These are phyloP conservation scores for Phrynocephalus vlangalii DNA, from an alignment of 2,797 vertebrate genomes.

Conservation along the genomic window DNA sequence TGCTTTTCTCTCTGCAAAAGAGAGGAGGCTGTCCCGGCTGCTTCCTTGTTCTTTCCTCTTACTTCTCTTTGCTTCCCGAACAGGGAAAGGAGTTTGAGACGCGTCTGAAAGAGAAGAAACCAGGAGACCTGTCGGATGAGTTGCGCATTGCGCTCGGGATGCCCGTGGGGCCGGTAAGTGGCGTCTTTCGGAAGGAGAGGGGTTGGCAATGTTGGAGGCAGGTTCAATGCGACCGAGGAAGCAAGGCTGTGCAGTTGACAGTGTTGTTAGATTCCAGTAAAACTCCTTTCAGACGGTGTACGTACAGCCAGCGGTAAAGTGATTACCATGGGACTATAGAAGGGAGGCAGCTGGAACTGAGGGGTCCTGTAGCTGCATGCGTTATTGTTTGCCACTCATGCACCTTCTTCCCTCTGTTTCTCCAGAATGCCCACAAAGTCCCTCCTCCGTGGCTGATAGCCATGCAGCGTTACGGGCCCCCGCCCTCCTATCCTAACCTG, in stretches of 20 bases:
- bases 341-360: background rate
- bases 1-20: background rate
- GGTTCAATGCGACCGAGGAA: too few relatives aligned
- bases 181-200: too few relatives aligned
- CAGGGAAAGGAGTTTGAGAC: conserved; percentile 98
- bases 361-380: fast-evolving
- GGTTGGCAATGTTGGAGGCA: background rate
- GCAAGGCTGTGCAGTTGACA: background rate
- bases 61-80: background rate
- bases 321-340: background rate
- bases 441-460: conserved; percentile 95
- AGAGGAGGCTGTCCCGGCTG: fast-evolving
- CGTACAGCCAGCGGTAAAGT: too few relatives aligned
- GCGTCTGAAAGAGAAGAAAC: conserved; percentile 94
- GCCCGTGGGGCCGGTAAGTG: conserved; percentile 88
- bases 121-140: conserved; percentile 92
- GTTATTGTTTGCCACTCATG: too few relatives aligned
- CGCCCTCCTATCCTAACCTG: conserved; percentile 94
- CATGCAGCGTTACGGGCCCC: conserved; percentile 94
- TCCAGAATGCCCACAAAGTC: conserved; percentile 90
- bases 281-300: too few relatives aligned
- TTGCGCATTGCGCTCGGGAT: conserved; percentile 91
- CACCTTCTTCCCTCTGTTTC: background rate
- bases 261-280: too few relatives aligned
- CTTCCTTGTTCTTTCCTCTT: background rate